Evolutionary conservation across 1,140 invertebrate species (phyloP).

Genomic region (Anadara kagoshimensis): DNA sequence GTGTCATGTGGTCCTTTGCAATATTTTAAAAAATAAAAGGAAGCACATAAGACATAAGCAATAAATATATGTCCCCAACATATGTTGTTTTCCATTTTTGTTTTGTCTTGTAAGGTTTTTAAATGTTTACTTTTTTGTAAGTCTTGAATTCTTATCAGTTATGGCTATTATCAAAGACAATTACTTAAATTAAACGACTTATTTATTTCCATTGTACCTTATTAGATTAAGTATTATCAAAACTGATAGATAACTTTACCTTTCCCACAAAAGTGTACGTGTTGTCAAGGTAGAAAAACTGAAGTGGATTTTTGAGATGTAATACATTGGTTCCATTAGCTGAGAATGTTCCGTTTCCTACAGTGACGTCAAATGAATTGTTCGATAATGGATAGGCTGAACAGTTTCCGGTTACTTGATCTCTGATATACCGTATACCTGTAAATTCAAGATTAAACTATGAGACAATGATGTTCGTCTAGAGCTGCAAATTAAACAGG

Average conservation of each 20-base stretch:
- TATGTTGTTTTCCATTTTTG: too few relatives aligned
- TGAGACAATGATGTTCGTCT: too few relatives aligned
- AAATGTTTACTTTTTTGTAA: too few relatives aligned
- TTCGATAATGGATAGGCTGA: conserved; percentile 36
- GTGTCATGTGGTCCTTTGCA: too few relatives aligned
- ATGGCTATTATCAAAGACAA: neutral
- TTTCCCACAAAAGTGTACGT: conserved; percentile 52
- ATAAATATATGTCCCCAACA: too few relatives aligned
- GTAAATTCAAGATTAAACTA: neutral
- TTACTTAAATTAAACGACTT: neutral
- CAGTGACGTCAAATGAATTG: conserved; percentile 40
- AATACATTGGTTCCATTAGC: conserved; percentile 38
- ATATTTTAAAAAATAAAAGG: too few relatives aligned
- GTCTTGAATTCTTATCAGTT: too few relatives aligned
- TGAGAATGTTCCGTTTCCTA: conserved; percentile 19
- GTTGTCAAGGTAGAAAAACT: conserved; percentile 45
- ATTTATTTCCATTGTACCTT: neutral
- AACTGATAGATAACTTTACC: conserved; percentile 32
- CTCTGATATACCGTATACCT: conserved; percentile 55
- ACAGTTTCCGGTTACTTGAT: conserved; percentile 49
- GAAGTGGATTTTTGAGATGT: conserved; percentile 51
- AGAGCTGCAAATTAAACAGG: too few relatives aligned
- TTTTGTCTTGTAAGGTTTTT: too few relatives aligned
- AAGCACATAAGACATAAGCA: too few relatives aligned
- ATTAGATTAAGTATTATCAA: neutral